phyloP scores from a whole-genome alignment of 2,113 vertebrate species.

The Sitta europaea region DNA sequence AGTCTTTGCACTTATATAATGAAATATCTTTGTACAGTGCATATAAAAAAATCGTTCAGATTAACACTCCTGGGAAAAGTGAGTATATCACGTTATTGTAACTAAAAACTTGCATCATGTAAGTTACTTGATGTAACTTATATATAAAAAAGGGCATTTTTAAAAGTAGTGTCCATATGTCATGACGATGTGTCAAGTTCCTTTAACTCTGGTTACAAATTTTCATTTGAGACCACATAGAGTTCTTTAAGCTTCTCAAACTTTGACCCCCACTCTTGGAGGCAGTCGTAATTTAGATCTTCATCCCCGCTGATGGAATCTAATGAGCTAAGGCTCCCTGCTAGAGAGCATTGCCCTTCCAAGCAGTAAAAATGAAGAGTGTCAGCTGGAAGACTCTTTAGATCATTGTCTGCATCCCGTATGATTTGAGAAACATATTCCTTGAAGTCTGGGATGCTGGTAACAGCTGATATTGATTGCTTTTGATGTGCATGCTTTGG shows the following conservation, averaged over 20 bases:
- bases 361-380: constrained; percentile 78
- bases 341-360: constrained; percentile 75
- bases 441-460: constrained; percentile 73
- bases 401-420: constrained; percentile 80
- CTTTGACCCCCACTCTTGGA: constrained; percentile 78
- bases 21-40: neutral
- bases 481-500: constrained; percentile 48
- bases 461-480: constrained; percentile 61
- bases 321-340: constrained; percentile 84
- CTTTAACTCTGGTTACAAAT: neutral
- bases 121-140: neutral
- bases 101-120: neutral
- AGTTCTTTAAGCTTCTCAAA: constrained; percentile 79
- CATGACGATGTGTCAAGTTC: neutral
- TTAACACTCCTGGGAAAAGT: neutral
- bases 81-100: neutral
- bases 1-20: neutral
- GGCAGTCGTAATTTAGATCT: constrained; percentile 67
- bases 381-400: constrained; percentile 73
- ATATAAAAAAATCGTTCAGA: neutral
- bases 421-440: constrained; percentile 80
- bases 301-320: constrained; percentile 67
- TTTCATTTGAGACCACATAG: constrained; percentile 62
- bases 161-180: neutral
- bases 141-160: neutral